A percentile compares a stretch with the other conserved stretches of the same genome.
These are phyloP conservation scores for Piscicola geometra DNA, from an alignment of 2,888 invertebrate species.

Conservation along the genomic window DNA sequence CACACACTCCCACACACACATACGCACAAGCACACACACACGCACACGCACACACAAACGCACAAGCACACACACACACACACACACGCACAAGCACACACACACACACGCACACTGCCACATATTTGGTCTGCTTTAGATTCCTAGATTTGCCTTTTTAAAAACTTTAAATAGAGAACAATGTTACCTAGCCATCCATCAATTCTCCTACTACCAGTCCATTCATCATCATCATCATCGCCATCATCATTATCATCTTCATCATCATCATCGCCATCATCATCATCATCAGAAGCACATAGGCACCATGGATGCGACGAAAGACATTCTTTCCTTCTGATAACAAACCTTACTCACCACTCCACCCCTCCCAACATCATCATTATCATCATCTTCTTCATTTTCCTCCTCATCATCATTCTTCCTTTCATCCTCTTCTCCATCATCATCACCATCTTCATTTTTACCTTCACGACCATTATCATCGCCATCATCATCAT, in stretches of 20 bases:
- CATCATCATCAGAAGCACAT: too few species aligned
- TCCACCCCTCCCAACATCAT: not conserved
- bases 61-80: slow-evolving; percentile 6
- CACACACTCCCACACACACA: not conserved
- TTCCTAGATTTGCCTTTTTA: not conserved
- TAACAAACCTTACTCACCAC: too few species aligned
- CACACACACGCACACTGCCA: not conserved
- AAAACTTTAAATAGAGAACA: not conserved
- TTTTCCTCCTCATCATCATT: too few species aligned
- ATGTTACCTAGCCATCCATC: not conserved
- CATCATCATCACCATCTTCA: not conserved
- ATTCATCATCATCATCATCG: slow-evolving; percentile 2
- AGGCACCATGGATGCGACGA: too few species aligned
- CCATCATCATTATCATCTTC: slow-evolving; percentile 23
- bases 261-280: slow-evolving; percentile 15
- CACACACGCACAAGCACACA: not conserved
- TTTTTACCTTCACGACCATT: not conserved
- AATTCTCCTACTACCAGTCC: not conserved
- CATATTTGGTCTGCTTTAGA: not conserved
- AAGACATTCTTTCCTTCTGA: too few species aligned
- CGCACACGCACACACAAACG: not conserved
- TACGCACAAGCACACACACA: not conserved
- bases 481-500: not conserved
- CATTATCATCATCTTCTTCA: not conserved
- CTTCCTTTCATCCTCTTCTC: not conserved